Evolutionary conservation across 2,113 vertebrate genomes (phyloP).

Genomic region (Coptodon rendalli): DNA sequence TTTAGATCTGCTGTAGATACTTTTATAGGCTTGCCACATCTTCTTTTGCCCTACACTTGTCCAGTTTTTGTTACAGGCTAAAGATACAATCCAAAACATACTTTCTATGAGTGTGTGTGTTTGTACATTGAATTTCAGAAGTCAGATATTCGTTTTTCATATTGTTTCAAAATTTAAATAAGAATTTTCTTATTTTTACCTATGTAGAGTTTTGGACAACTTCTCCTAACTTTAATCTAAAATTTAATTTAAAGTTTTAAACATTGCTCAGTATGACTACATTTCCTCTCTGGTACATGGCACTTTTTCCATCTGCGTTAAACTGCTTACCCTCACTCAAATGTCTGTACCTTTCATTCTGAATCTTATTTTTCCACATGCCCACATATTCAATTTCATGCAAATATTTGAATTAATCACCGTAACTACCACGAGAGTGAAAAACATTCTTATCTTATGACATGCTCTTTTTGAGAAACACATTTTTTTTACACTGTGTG

Average conservation of each 20-base stretch:
- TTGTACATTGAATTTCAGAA: not conserved
- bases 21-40: too few species aligned
- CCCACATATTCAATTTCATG: slow-evolving; percentile 28
- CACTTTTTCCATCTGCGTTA: not conserved
- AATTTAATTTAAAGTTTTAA: slow-evolving; percentile 16
- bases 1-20: too few species aligned
- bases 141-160: not conserved
- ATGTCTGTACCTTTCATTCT: not conserved
- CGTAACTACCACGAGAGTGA: not conserved
- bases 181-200: not conserved
- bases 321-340: not conserved
- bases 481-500: not conserved
- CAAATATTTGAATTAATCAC: slow-evolving; percentile 31
- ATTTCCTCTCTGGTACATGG: not conserved
- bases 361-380: slow-evolving; percentile 5
- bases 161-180: not conserved
- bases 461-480: slow-evolving; percentile 28
- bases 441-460: slow-evolving; percentile 29
- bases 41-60: too few species aligned
- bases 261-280: not conserved
- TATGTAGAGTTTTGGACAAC: not conserved
- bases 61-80: too few species aligned
- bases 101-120: not conserved
- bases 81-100: too few species aligned
- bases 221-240: not conserved